Conservation (phyloP, 2,113 vertebrate species). For the Catharus minimus region DNA sequence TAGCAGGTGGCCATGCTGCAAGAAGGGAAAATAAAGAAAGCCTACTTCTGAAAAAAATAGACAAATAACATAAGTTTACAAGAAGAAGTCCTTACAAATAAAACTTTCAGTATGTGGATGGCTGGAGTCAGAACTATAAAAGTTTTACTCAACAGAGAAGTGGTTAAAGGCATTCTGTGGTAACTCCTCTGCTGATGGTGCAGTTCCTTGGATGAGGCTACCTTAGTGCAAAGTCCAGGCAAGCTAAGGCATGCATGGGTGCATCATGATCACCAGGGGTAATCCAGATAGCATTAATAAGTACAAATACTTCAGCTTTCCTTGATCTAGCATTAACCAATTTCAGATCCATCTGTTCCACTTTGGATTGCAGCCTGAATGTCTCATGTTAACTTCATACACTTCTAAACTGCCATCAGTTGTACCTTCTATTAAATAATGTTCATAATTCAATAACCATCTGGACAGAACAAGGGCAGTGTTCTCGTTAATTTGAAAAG, state of each 20-base stretch:
- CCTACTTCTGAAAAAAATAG: neutral
- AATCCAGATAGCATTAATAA: constrained; percentile 6
- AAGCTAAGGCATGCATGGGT: neutral
- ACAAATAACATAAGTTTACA: neutral
- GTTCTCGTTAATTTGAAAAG: neutral
- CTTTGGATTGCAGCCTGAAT: constrained; percentile 29
- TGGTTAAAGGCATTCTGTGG: neutral
- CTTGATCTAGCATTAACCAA: constrained; percentile 41
- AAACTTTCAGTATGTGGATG: neutral
- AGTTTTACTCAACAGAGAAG: neutral
- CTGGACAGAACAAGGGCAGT: neutral
- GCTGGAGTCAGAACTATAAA: neutral
- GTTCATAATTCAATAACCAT: neutral
- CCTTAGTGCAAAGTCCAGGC: neutral
- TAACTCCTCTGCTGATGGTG: neutral
- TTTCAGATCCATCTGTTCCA: constrained; percentile 47
- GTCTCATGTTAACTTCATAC: constrained; percentile 10
- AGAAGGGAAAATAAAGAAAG: constrained; percentile 25
- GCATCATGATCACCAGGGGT: neutral
- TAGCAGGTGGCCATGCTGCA: neutral
- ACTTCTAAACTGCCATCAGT: neutral
- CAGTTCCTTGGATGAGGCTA: neutral
- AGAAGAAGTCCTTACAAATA: neutral
- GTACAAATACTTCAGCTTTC: constrained; percentile 11
- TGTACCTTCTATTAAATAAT: constrained; percentile 12